phyloP scores from a whole-genome alignment of 2,888 invertebrate species.

The Phymatocera aterrima region DNA sequence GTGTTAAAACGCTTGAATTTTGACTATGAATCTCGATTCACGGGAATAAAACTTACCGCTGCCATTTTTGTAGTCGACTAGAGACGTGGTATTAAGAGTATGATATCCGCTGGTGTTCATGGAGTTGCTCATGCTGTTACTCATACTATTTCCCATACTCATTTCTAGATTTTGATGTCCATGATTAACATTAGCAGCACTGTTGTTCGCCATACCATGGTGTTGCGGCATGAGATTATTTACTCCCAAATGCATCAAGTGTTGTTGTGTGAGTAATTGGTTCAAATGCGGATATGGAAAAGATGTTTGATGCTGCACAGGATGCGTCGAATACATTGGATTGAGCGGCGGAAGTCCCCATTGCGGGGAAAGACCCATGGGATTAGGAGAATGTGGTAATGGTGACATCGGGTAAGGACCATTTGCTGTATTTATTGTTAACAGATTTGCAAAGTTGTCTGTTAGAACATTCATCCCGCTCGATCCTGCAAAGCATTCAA shows the following conservation, averaged over 20 bases:
- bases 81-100: constrained; percentile 76
- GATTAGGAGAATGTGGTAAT: constrained; percentile 65
- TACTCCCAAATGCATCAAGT: constrained; percentile 60
- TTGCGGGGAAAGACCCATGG: constrained; percentile 66
- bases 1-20: background rate
- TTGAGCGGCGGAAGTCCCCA: constrained; percentile 63
- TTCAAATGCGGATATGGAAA: constrained; percentile 66
- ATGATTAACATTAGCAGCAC: constrained; percentile 44
- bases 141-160: constrained; percentile 18
- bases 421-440: constrained; percentile 68
- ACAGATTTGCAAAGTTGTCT: constrained; percentile 62
- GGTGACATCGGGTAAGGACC: constrained; percentile 68
- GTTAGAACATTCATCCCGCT: constrained; percentile 56
- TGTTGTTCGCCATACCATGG: constrained; percentile 59
- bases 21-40: background rate
- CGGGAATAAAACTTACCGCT: constrained; percentile 59
- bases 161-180: constrained; percentile 1
- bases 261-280: constrained; percentile 69
- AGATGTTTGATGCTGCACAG: constrained; percentile 57
- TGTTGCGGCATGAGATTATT: constrained; percentile 60
- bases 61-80: constrained; percentile 76
- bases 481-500: constrained; percentile 55
- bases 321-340: constrained; percentile 67
- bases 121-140: constrained; percentile 51
- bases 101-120: constrained; percentile 75